Conservation (phyloP, 2,888 invertebrate species). For the Adelognathus sp. region DNA sequence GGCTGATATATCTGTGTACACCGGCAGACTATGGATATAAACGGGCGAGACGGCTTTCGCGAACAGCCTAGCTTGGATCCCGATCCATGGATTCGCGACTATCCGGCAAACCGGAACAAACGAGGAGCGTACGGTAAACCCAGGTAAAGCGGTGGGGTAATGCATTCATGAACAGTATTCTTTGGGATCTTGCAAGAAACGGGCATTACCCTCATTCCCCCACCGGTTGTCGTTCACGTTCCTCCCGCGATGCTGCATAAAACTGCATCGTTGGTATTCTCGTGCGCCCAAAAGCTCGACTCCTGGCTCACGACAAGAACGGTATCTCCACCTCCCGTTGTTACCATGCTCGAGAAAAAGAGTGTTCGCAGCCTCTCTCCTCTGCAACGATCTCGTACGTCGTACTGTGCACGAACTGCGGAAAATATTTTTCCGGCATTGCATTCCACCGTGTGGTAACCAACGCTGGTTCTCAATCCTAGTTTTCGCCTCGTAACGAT, state of each 20-base stretch:
- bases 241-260: constrained; percentile 24
- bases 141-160: constrained; percentile 66
- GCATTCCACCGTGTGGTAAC: background rate
- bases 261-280: constrained; percentile 69
- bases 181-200: constrained; percentile 67
- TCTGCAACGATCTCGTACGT: background rate
- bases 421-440: constrained; percentile 60
- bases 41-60: constrained; percentile 5
- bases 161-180: constrained; percentile 77
- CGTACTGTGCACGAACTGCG: background rate
- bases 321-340: background rate
- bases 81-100: constrained; percentile 41
- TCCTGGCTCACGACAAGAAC: constrained; percentile 7
- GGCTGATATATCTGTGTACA: background rate
- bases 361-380: background rate
- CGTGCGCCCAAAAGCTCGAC: constrained; percentile 17
- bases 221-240: constrained; percentile 21
- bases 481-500: background rate
- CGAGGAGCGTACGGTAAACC: constrained; percentile 55
- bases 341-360: background rate
- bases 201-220: constrained; percentile 66
- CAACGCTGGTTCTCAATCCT: background rate
- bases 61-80: constrained; percentile 18
- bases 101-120: constrained; percentile 57
- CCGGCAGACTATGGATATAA: background rate